Conservation (phyloP, 2,113 vertebrate genomes). For the Barbus barbus region DNA sequence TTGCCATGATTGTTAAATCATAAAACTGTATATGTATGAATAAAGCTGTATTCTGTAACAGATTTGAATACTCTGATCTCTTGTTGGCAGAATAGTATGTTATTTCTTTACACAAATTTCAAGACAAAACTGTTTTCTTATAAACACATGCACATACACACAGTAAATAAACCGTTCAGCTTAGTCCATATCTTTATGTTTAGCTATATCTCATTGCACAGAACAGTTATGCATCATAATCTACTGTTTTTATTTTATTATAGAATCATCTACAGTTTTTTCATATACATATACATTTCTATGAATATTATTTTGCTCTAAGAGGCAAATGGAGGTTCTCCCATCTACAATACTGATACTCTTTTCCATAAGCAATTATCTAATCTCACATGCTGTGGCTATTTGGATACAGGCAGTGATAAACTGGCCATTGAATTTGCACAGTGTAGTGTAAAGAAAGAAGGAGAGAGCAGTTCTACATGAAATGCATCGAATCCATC, state of each 20-base stretch:
- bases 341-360: background rate
- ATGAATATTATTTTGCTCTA: background rate
- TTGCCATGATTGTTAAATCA: too few relatives aligned
- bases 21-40: background rate
- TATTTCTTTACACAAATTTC: too few relatives aligned
- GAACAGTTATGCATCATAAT: background rate
- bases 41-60: background rate
- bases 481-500: too few relatives aligned
- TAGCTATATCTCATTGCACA: background rate
- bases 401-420: constrained; percentile 60
- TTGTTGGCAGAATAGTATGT: too few relatives aligned
- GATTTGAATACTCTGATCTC: background rate
- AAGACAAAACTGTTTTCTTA: too few relatives aligned
- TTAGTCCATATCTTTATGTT: background rate
- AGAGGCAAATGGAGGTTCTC: background rate
- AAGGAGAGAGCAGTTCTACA: background rate
- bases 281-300: too few relatives aligned
- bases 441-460: background rate
- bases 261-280: background rate
- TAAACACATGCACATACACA: background rate
- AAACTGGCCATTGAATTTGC: constrained; percentile 35
- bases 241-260: background rate
- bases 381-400: constrained; percentile 2
- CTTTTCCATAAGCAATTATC: constrained; percentile 27
- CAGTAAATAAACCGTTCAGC: background rate